A percentile compares a stretch with the other conserved stretches of the same genome.
Evolutionary conservation across 2,113 vertebrate species (phyloP).

Genomic region (Bambusicola thoracicus): DNA sequence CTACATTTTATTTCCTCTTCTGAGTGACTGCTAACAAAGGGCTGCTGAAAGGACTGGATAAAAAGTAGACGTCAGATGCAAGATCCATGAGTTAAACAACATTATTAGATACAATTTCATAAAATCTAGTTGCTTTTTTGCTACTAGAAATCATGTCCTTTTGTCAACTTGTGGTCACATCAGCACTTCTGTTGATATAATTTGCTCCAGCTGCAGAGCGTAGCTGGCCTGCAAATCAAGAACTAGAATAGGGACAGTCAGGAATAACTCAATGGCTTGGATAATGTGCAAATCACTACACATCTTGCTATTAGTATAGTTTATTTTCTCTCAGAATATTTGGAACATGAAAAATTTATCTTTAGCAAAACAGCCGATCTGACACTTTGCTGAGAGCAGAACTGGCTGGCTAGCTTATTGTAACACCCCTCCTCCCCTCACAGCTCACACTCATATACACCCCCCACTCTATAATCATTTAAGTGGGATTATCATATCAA

Average conservation of each 20-base stretch:
- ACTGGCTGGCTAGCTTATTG: conserved; percentile 79
- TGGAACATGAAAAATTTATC: conserved; percentile 87
- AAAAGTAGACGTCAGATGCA: conserved; percentile 90
- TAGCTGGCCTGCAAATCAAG: conserved; percentile 89
- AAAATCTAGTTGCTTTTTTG: conserved; percentile 90
- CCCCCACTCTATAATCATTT: conserved; percentile 64
- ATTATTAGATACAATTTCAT: conserved; percentile 92
- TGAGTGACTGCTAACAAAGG: conserved; percentile 89
- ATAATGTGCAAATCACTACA: conserved; percentile 88
- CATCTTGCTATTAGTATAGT: conserved; percentile 85
- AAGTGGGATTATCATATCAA: conserved; percentile 78
- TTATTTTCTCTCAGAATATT: conserved; percentile 84
- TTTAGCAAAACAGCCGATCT: conserved; percentile 85
- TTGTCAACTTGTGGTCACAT: conserved; percentile 92
- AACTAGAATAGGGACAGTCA: conserved; percentile 89
- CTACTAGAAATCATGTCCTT: conserved; percentile 90
- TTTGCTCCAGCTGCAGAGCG: conserved; percentile 89
- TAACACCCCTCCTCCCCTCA: conserved; percentile 61
- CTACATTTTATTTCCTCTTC: conserved; percentile 90
- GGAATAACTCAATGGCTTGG: conserved; percentile 89
- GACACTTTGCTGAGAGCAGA: conserved; percentile 79
- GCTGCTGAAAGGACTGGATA: conserved; percentile 87
- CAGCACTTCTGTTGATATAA: conserved; percentile 91
- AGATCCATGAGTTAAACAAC: conserved; percentile 89
- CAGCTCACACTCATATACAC: conserved; percentile 30